Evolutionary conservation across 2,113 vertebrate genomes (phyloP).

Genomic region (Barbus barbus): DNA sequence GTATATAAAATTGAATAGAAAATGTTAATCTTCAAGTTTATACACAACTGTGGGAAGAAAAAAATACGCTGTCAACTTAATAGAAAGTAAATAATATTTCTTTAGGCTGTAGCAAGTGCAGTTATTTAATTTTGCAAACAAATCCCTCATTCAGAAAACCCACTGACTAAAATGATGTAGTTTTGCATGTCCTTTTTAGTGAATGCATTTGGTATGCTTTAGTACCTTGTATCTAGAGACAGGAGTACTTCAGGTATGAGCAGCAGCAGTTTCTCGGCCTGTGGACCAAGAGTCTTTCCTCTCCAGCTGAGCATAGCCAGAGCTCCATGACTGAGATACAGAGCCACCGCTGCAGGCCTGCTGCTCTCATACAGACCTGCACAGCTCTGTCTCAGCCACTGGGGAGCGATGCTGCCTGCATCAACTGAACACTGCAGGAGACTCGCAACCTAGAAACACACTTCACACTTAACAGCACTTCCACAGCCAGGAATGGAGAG

Average conservation of each 20-base stretch:
- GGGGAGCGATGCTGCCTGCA: too few relatives aligned
- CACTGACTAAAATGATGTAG: too few relatives aligned
- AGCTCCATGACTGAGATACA: too few relatives aligned
- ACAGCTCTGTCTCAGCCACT: slow-evolving; percentile 76
- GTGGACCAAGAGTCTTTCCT: slow-evolving; percentile 67
- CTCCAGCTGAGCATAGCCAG: slow-evolving; percentile 93
- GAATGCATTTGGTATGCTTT: background rate
- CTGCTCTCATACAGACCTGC: slow-evolving; percentile 65
- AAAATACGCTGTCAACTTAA: background rate
- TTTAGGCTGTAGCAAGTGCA: background rate
- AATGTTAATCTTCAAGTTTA: background rate
- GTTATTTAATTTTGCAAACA: slow-evolving; percentile 7
- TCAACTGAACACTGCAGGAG: slow-evolving; percentile 72
- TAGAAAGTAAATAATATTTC: background rate
- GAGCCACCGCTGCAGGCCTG: slow-evolving; percentile 67
- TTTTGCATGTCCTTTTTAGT: background rate
- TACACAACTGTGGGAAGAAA: background rate
- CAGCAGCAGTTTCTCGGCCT: slow-evolving; percentile 80
- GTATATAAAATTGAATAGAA: background rate
- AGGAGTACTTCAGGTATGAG: slow-evolving; percentile 79
- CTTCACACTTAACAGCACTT: background rate
- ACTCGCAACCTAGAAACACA: slow-evolving; percentile 78
- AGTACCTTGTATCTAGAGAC: slow-evolving; percentile 82
- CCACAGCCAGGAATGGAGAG: background rate
- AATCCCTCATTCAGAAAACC: background rate